Base-by-base conservation (phyloP, 2,797 vertebrate species). In the Stomatorhinus walkeri region DNA sequence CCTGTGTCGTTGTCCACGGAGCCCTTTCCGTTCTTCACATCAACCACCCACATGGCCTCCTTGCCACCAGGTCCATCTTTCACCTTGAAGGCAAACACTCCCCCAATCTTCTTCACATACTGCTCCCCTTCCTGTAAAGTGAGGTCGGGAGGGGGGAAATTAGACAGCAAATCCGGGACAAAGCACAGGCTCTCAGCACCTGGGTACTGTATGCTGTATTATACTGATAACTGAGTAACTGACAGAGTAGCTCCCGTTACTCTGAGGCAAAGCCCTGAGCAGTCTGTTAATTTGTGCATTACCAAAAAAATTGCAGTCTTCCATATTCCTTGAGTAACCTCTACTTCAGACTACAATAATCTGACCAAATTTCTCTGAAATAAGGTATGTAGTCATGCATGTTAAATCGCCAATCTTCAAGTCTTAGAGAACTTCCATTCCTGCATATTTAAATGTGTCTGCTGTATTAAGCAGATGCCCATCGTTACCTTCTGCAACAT, bases 1-100 rank as follows among this genome's bases (percentile, higher is more conserved):
- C 98, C 97, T 94, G 96, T 91, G 88, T 98, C 95, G 79, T 92
- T 91, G 90, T 91, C 94, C 89, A 99, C 96, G 0, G 96, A 97
- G n/a, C 98, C 98, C 92, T 94, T 97, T 81, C 97, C 97, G 0
- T 97, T 98, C 92, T 99, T 99, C 93, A 98, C 97, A 52, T 99
- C 98, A 36, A 99, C 97, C 0, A 98, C 76, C 98, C 98, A 99
- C n/a, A 96, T 95, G 2, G 95, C 97, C 92, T 98, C 97, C 91
- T 96, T 96, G 61, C 97, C 98, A 0, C 87, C 96, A 0, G 98
- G 98, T 36, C 98, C 98, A 9, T 97, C 96, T 92, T 96, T 98
- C 92, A 99, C 96, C 92, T 97, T 97, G 90, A 99, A 99, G 56
- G 97, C 96, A 93, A 99, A 98, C 89, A 99, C 91, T 36, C 96